A percentile compares a stretch with the other conserved stretches of the same genome.
Evolutionary conservation across 2,888 invertebrate genomes (phyloP).

Genomic region (Hydriomena furcata): DNA sequence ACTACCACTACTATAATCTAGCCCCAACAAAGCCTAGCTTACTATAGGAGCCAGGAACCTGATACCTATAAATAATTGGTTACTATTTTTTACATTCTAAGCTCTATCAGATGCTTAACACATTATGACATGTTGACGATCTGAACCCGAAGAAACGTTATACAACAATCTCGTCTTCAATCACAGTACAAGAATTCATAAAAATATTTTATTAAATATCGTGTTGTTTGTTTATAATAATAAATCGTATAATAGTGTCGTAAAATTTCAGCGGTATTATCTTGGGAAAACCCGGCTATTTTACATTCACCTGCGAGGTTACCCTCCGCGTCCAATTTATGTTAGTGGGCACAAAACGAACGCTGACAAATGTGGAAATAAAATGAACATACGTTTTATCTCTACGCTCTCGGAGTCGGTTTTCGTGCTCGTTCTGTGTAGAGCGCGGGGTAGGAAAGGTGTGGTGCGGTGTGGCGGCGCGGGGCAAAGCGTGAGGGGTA

Average conservation of each 20-base stretch:
- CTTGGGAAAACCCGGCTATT: slow-evolving; percentile 81
- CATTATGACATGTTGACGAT: no score
- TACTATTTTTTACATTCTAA: no score
- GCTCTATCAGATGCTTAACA: no score
- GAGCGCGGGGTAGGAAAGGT: slow-evolving; percentile 33
- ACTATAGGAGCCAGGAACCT: no score
- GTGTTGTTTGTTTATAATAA: slow-evolving; percentile 75
- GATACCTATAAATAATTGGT: no score
- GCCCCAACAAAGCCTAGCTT: no score
- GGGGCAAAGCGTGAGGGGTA: slow-evolving; percentile 35
- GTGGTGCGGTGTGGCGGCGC: slow-evolving; percentile 29
- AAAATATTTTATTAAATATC: slow-evolving; percentile 68
- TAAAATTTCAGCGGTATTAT: slow-evolving; percentile 81
- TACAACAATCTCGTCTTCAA: neutral
- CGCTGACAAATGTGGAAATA: slow-evolving; percentile 83
- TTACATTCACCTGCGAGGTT: slow-evolving; percentile 83
- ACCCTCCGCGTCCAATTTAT: slow-evolving; percentile 82
- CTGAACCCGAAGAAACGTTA: no score
- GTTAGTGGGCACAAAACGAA: slow-evolving; percentile 83
- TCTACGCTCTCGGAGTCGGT: slow-evolving; percentile 72
- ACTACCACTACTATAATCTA: no score
- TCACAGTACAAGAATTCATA: slow-evolving; percentile 39
- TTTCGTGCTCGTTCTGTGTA: slow-evolving; percentile 54
- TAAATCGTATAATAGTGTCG: slow-evolving; percentile 81
- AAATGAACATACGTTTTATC: slow-evolving; percentile 83